Base-by-base conservation (phyloP, 2,888 invertebrate genomes). In the Schizotus pectinicornis region DNA sequence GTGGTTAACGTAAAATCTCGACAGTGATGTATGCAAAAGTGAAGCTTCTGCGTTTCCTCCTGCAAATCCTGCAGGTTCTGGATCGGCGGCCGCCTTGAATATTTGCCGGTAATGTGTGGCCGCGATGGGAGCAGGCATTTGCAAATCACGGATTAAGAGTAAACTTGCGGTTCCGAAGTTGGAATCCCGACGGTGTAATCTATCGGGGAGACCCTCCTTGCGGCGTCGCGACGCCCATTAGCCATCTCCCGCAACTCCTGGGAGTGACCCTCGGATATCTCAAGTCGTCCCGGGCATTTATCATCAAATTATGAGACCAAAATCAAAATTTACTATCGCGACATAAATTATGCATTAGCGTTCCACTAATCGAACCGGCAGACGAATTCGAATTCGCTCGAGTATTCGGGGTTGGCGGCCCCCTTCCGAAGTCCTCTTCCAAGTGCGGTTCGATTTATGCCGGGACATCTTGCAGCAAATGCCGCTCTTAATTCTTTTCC, bases 171-270 rank as follows among this genome's bases (percentile, higher is more conserved):
- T 22, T 22, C 5, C 68, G 68, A 74, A 75, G 71, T 78, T 77
- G 63, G 74, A 76, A 69, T 77, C 78, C 77, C 77, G 74, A 69
- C 69, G 77, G 77, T 77, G 78, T 75, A 78, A 79, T 78, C 78
- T 78, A 75, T 78, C 77, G 76, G 71, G 61, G 62, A 64, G 71
- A 65, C 69, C 71, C 72, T 71, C 70, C 71, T 73, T 71, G 72
- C 66, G 70, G 74, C 72, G 73, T 71, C 76, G 68, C 70, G 70
- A 70, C 72, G 74, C 74, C 77, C 77, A 77, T 77, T 77, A 76
- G 73, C 64, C 68, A 65, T 61, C 65, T 62, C 38, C 54, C 63
- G 33, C 52, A 67, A 60, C 74, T 71, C 71, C 59, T 68, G 74
- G 75, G 75, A 74, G 71, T 74, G 75, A 76, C 74, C 76, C 73